Evolutionary conservation across 2,797 vertebrate species (phyloP), one percentile per base, ranked within the genome.

Genomic region (Sebastolobus altivelis): DNA sequence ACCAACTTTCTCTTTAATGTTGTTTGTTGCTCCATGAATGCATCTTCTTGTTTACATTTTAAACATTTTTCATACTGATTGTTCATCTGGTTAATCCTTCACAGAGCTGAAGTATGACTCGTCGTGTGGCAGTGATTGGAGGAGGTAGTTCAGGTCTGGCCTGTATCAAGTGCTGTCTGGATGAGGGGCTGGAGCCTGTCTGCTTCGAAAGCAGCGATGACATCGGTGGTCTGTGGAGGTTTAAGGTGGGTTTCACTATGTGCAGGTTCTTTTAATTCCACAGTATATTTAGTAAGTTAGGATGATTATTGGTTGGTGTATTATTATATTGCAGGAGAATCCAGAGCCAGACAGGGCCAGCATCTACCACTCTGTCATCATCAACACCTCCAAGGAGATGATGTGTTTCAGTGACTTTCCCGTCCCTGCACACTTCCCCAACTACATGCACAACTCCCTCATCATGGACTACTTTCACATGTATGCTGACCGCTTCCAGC

Each of bases 361-460:
- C 82, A 95, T 97, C 68, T 99, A 98, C 72, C 93, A 93, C 0
- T 98, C 97, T 0, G 90, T 98, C 88, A 96, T 98, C 89, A 98
- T 97, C 92, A 99, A 98, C 94, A 97, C 95, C 38, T 97, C 95
- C 65, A 98, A 97, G 86, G 97, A 99, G 92, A 97, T 97, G 97
- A 97, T 97, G 54, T 96, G 95, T 2, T 98, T 92, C 89, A 96
- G 97, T 0, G 96, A 99, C 82, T 98, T 96, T 55, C 97, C 97
- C 14, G 97, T 96, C 63, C 97, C 97, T 0, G 96, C 96, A 38
- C 95, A 98, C 49, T 98, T 94, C 84, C 97, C 97, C 0, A 96
- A 97, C 90, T 99, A 79, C 91, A 94, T 99, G 94, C 95, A 97
- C 89, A 94, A 97, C 63, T 91, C 94, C 22, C 86, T 77, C 29